A percentile compares a stretch with the other conserved stretches of the same genome.
Conservation (phyloP, 2,888 invertebrate genomes). For the Pteria penguin region DNA sequence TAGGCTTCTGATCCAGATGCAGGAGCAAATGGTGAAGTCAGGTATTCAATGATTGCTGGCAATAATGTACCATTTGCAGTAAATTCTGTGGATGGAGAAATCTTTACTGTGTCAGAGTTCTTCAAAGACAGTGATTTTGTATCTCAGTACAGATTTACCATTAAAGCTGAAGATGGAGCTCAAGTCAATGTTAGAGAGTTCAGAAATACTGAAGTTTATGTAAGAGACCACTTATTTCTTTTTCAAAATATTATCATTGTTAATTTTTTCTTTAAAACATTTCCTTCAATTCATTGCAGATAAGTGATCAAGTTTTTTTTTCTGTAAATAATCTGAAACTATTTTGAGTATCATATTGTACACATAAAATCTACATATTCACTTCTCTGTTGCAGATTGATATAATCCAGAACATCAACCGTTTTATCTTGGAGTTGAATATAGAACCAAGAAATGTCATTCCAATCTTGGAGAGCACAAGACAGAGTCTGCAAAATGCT, state of each 20-base stretch:
- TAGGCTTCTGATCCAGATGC: slow-evolving; percentile 61
- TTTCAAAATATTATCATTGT: too few species aligned
- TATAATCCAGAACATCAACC: slow-evolving; percentile 88
- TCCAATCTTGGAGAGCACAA: slow-evolving; percentile 52
- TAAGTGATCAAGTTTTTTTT: too few species aligned
- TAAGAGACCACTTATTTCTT: too few species aligned
- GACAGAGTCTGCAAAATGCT: slow-evolving; percentile 52
- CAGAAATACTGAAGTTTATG: slow-evolving; percentile 48
- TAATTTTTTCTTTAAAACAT: too few species aligned
- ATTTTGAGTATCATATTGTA: too few species aligned
- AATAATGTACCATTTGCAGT: slow-evolving; percentile 45
- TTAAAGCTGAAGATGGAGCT: slow-evolving; percentile 50
- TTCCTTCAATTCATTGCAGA: too few species aligned
- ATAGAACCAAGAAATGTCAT: slow-evolving; percentile 85
- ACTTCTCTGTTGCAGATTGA: slow-evolving; percentile 87
- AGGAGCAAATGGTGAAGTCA: slow-evolving; percentile 50
- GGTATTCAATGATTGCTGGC: slow-evolving; percentile 39
- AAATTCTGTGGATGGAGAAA: slow-evolving; percentile 33
- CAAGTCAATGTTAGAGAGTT: slow-evolving; percentile 2
- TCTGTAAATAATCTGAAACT: too few species aligned
- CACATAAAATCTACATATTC: too few species aligned
- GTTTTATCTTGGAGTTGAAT: slow-evolving; percentile 88
- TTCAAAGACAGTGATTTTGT: slow-evolving; percentile 14
- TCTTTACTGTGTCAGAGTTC: slow-evolving; percentile 47
- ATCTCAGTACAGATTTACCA: slow-evolving; percentile 50